Conservation (phyloP, 1,140 invertebrate species). For the Mycetomoellerius zeteki region DNA sequence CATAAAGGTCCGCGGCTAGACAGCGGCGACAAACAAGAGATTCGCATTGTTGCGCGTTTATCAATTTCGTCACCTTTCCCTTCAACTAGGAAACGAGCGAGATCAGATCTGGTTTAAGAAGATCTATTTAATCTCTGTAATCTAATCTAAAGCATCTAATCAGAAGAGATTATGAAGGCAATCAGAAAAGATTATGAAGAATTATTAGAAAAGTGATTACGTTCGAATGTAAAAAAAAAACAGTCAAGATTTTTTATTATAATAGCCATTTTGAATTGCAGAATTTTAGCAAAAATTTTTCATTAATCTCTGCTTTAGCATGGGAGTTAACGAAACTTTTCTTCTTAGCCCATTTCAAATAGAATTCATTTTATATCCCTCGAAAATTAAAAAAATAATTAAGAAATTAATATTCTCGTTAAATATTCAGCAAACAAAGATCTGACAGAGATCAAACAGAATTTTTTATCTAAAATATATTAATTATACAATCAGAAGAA, state of each 20-base stretch:
- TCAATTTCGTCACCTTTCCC: constrained; percentile 45
- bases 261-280: neutral
- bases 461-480: neutral
- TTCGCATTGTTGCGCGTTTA: constrained; percentile 30
- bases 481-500: neutral
- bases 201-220: neutral
- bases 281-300: neutral
- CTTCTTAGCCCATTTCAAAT: neutral
- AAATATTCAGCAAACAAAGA: neutral
- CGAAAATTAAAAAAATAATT: neutral
- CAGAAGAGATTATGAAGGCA: neutral
- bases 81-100: neutral
- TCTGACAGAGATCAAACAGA: neutral
- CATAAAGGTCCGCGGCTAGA: constrained; percentile 9
- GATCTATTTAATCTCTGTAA: neutral
- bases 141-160: neutral
- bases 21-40: constrained; percentile 16
- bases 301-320: neutral
- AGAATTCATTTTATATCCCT: neutral
- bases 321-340: neutral
- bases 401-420: neutral
- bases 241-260: neutral
- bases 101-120: constrained; percentile 3
- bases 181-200: too few relatives aligned
- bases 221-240: neutral